Percentiles rank a stretch among this genome's conserved stretches.
These are phyloP conservation scores for Toxotes lorentzi DNA, from an alignment of 2,797 vertebrate genomes.

Conservation along the genomic window DNA sequence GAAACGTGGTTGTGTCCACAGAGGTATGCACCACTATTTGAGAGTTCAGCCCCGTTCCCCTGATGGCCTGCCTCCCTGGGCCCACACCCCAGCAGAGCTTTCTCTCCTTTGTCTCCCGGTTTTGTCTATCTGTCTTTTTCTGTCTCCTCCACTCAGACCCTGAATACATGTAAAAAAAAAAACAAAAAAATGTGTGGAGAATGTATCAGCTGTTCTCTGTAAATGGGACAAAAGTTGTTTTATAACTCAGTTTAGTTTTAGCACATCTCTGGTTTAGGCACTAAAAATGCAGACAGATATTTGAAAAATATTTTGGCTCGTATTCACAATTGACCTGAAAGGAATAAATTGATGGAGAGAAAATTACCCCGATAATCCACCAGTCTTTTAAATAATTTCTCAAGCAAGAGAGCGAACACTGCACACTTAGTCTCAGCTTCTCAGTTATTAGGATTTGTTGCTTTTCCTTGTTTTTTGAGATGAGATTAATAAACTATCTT, in stretches of 20 bases:
- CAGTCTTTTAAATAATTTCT: not conserved
- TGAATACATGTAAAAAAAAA: slow-evolving; percentile 29
- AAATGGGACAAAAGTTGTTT: not conserved
- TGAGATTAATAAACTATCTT: not conserved
- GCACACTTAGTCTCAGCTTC: too few relatives aligned
- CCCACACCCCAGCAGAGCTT: slow-evolving; percentile 38
- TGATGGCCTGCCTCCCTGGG: slow-evolving; percentile 10
- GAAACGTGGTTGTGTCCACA: not conserved
- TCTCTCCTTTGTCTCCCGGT: slow-evolving; percentile 25
- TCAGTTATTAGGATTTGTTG: not conserved
- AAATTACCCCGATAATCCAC: not conserved
- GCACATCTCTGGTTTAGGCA: not conserved
- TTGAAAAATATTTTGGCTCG: not conserved
- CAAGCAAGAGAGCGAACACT: not conserved
- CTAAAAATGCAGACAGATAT: not conserved
- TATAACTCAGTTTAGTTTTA: not conserved
- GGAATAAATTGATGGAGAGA: not conserved
- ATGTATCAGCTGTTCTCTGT: slow-evolving; percentile 2
- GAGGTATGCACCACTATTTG: slow-evolving; percentile 22
- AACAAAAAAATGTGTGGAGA: not conserved
- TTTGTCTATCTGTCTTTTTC: slow-evolving; percentile 14
- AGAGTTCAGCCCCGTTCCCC: slow-evolving; percentile 32
- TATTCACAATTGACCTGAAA: not conserved
- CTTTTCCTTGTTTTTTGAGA: not conserved
- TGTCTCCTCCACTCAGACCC: slow-evolving; percentile 32